A percentile compares a stretch with the other conserved stretches of the same genome.
Conservation (phyloP, 2,797 vertebrate genomes). For the Zalophus californianus region DNA sequence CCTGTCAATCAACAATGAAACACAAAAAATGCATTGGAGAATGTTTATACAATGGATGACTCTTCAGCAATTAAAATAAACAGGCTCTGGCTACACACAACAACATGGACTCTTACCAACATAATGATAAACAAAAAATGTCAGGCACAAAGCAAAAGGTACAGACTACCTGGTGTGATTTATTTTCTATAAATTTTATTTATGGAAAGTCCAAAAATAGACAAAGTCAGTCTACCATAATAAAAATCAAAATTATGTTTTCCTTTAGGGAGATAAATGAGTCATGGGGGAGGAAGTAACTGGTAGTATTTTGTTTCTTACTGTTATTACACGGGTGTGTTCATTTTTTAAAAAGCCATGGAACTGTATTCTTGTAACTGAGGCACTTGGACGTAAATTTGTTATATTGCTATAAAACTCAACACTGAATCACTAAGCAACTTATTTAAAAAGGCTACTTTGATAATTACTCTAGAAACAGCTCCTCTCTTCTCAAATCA, state of each 20-base stretch:
- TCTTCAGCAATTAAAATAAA: neutral
- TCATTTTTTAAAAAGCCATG: neutral
- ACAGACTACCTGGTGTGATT: neutral
- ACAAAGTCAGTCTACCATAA: neutral
- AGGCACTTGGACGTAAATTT: neutral
- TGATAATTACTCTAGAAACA: constrained; percentile 30
- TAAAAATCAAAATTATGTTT: neutral
- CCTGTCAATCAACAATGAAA: neutral
- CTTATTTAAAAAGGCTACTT: neutral
- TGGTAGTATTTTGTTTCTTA: neutral
- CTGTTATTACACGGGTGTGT: neutral
- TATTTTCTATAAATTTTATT: neutral
- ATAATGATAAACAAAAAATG: neutral
- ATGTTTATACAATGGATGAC: neutral
- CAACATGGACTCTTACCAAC: neutral
- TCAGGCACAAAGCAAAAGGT: neutral
- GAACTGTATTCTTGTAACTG: neutral
- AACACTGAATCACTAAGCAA: neutral
- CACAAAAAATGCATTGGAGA: neutral
- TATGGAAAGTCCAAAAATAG: neutral
- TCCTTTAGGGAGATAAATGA: neutral
- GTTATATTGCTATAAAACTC: neutral
- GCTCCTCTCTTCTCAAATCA: neutral
- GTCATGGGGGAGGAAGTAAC: too few relatives aligned
- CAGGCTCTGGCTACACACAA: neutral